These are phyloP conservation scores for Trichomycterus rosablanca DNA, from an alignment of 2,113 vertebrate genomes.

Conservation along the genomic window DNA sequence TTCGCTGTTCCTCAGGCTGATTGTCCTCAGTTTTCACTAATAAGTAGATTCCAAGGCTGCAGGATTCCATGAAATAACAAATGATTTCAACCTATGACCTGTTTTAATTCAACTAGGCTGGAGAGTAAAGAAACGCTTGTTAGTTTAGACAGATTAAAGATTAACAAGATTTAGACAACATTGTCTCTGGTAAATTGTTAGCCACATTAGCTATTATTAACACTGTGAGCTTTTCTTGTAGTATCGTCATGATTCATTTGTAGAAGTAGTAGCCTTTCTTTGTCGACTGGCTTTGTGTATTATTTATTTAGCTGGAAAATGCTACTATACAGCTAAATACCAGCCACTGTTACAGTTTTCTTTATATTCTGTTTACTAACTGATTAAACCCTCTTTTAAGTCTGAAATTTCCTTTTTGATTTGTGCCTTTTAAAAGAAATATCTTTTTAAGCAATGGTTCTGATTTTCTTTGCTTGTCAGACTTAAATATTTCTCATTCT, in stretches of 20 bases:
- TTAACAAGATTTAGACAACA: neutral
- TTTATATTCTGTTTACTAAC: no score
- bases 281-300: no score
- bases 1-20: constrained; percentile 26
- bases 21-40: constrained; percentile 56
- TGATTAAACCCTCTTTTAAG: no score
- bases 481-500: constrained; percentile 41
- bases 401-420: no score
- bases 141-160: neutral
- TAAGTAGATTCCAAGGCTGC: constrained; percentile 49
- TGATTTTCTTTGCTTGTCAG: constrained; percentile 23
- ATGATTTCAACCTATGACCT: constrained; percentile 31
- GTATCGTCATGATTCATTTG: no score
- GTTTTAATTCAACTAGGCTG: neutral
- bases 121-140: neutral
- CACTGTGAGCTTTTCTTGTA: no score
- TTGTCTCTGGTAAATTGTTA: neutral
- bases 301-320: no score
- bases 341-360: no score
- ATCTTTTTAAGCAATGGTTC: constrained; percentile 14
- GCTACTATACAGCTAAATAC: no score
- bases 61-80: constrained; percentile 33
- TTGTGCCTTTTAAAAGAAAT: no score
- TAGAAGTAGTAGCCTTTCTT: no score
- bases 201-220: neutral